Conservation (phyloP, 1,140 invertebrate species). For the Lordiphosa mommai region DNA sequence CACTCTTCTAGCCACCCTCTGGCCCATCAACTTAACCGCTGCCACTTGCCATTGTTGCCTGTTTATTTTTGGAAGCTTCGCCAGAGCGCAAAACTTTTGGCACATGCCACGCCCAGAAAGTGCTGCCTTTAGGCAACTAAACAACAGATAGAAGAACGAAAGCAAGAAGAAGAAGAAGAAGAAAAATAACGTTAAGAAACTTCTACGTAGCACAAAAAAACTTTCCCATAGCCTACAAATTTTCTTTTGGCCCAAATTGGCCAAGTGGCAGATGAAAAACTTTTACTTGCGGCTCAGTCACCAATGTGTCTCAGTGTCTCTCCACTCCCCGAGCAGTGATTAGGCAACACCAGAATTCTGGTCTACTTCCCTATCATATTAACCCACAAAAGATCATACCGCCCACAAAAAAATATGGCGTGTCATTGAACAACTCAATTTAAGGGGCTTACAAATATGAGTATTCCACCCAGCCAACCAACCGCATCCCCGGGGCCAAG, state of each 20-base stretch:
- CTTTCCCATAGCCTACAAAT: constrained; percentile 73
- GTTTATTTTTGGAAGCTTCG: constrained; percentile 52
- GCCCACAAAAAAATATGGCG: constrained; percentile 41
- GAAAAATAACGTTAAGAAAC: constrained; percentile 7
- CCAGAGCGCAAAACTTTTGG: constrained; percentile 47
- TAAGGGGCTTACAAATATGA: constrained; percentile 2
- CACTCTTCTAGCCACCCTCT: background rate
- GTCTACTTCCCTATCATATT: constrained; percentile 14
- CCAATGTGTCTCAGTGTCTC: constrained; percentile 6
- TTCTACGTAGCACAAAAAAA: constrained; percentile 29
- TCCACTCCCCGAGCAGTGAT: constrained; percentile 55
- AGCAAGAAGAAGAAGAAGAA: constrained; percentile 5
- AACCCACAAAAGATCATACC: constrained; percentile 23
- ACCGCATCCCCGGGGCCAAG: background rate
- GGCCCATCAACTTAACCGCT: constrained; percentile 61
- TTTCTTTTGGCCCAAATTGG: constrained; percentile 73
- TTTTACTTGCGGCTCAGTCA: constrained; percentile 56
- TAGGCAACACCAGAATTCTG: constrained; percentile 45
- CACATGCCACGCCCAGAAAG: constrained; percentile 52
- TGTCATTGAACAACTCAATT: constrained; percentile 73
- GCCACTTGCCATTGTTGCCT: constrained; percentile 70
- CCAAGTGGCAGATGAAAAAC: constrained; percentile 51
- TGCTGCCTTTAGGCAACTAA: constrained; percentile 35
- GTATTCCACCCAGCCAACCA: constrained; percentile 5
- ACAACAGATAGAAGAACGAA: constrained; percentile 49